Conservation (phyloP, 2,113 vertebrate species). For the Pituophis catenifer region DNA sequence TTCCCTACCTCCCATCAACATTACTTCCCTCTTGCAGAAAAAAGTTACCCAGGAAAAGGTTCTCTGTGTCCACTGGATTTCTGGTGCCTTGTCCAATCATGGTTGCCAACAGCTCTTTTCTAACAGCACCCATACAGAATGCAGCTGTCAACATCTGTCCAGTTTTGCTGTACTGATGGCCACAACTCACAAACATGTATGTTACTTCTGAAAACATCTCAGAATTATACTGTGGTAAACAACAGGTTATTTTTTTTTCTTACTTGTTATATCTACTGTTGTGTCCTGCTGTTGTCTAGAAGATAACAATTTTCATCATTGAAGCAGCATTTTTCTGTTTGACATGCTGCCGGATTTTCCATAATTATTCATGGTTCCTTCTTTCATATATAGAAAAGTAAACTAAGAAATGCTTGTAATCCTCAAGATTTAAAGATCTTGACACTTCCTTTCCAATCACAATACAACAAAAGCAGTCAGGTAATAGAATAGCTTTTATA, state of each 20-base stretch:
- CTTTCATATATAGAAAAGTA: neutral
- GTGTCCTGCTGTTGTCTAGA: neutral
- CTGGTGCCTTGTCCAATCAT: slow-evolving; percentile 58
- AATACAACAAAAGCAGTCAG: neutral
- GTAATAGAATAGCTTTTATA: neutral
- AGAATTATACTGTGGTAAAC: neutral
- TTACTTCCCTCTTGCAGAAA: neutral
- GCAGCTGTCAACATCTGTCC: slow-evolving; percentile 71
- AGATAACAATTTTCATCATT: neutral
- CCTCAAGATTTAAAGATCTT: neutral
- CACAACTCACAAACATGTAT: slow-evolving; percentile 48
- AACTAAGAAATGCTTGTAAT: neutral
- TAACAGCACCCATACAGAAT: slow-evolving; percentile 62
- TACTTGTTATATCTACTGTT: neutral
- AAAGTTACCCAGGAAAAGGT: neutral
- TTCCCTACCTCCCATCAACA: neutral
- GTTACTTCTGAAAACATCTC: neutral
- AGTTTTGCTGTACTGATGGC: slow-evolving; percentile 73
- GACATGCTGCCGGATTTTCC: neutral
- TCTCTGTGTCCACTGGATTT: slow-evolving; percentile 70
- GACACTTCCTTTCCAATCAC: neutral
- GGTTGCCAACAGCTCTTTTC: slow-evolving; percentile 59
- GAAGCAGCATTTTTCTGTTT: neutral
- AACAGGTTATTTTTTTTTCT: neutral
- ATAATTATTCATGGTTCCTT: neutral